Evolutionary conservation across 2,113 vertebrate genomes (phyloP).

Genomic region (Hemiprocne comata): DNA sequence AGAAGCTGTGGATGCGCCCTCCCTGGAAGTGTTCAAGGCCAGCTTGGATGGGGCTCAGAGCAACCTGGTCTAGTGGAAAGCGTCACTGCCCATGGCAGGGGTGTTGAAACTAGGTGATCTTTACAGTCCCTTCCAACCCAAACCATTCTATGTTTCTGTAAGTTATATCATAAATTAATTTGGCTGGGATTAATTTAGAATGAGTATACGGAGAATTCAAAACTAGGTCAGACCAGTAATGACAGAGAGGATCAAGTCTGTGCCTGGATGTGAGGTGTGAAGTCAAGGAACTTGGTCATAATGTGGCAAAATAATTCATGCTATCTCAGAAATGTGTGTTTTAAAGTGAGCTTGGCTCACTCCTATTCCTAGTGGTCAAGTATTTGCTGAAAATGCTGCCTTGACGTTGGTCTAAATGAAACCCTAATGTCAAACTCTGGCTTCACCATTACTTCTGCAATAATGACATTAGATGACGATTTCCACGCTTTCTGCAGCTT

Average conservation of each 20-base stretch:
- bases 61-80: no score
- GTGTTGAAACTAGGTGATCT: no score
- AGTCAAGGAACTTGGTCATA: neutral
- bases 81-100: no score
- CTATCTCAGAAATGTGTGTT: neutral
- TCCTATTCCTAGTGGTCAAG: neutral
- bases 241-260: neutral
- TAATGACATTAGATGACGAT: neutral
- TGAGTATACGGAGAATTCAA: neutral
- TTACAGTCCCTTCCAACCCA: no score
- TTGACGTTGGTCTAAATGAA: neutral
- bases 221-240: neutral
- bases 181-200: neutral
- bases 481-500: neutral
- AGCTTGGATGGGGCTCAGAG: no score
- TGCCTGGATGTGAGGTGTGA: neutral
- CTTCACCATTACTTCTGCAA: neutral
- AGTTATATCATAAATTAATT: neutral
- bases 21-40: no score
- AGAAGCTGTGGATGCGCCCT: no score
- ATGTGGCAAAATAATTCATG: fast-evolving
- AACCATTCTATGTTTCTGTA: no score
- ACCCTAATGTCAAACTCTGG: neutral
- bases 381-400: neutral
- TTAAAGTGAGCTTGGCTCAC: neutral